Evolutionary conservation across 2,797 vertebrate genomes (phyloP).

Genomic region (Diplodus sargus): DNA sequence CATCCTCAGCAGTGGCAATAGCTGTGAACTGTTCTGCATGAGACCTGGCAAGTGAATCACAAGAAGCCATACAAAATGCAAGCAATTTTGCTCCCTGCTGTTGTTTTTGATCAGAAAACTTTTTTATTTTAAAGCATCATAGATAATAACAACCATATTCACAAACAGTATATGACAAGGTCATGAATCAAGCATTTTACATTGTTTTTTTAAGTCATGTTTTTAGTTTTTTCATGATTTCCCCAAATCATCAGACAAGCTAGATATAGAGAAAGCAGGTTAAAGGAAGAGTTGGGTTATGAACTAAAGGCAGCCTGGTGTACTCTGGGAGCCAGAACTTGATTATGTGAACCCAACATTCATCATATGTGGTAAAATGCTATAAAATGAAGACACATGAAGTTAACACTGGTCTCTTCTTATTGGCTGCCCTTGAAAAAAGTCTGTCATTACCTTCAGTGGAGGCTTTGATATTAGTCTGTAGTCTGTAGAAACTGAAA

Average conservation of each 20-base stretch:
- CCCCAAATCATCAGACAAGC: not conserved
- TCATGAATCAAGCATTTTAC: too few species aligned
- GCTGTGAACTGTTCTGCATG: not conserved
- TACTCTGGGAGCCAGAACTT: constrained; percentile 5
- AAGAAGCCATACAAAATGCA: not conserved
- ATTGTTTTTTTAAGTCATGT: not conserved
- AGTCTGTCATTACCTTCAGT: constrained; percentile 3
- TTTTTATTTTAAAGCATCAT: not conserved
- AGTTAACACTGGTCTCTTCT: not conserved
- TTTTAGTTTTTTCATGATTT: not conserved
- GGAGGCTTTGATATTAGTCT: not conserved
- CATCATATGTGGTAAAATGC: not conserved
- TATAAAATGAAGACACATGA: constrained; percentile 1
- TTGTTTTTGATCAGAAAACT: not conserved
- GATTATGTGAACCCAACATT: not conserved
- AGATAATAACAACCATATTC: not conserved
- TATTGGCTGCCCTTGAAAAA: constrained; percentile 10
- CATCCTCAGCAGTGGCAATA: not conserved
- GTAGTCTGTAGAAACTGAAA: too few species aligned
- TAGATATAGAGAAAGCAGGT: not conserved
- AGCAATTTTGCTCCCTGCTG: not conserved
- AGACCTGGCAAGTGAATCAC: not conserved
- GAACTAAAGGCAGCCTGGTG: not conserved
- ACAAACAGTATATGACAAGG: too few species aligned
- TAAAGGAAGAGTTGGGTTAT: constrained; percentile 6